Base-by-base conservation (phyloP, 2,888 invertebrate genomes). In the Cheilosia scutellata region DNA sequence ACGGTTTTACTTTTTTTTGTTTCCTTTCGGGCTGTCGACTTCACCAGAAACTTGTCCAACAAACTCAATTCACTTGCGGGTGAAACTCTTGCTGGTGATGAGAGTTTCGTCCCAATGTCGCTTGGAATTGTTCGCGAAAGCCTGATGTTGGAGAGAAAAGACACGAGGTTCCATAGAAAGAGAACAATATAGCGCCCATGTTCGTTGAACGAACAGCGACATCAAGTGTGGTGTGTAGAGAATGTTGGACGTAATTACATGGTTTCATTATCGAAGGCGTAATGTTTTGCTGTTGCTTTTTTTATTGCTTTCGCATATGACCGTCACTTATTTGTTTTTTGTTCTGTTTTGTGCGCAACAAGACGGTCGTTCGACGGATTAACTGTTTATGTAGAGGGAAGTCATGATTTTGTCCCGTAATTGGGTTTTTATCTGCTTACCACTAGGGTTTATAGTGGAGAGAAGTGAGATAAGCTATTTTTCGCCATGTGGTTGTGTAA, bases 241-340 rank as follows among this genome's bases (percentile, higher is more conserved):
- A 68, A 70, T 62, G 70, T 55, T 40, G 70, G 62, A 63, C 55
- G 77, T 70, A 78, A 78, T 78, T 70, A 78, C 62, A 78, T 31
- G 63, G 60, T 63, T 78, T 71, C 63, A 77, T 70, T 70, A 70
- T 70, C 68, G 77, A 13, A 70, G 68, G 77, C 53, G 77, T 70
- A 47, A 42, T 77, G 49, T 47, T 53, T 77, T 44, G 33, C 31
- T 66, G 65, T 65, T 75, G 74, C 57, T 42, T 68, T 44, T 57
- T 57, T 70, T 57, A 68, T 70, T 57, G 25, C 27, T 70, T 57
- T 70, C 70, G 25, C 57, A 42, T 53, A 55, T 55, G 44, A 57
- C 47, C 13, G 55, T 68, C 55, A 20, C 27, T 37, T 51, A 25
- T 53, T 0, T 16, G 29, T 55, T 51, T 51, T 5, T 51, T 4